phyloP scores from a whole-genome alignment of 2,888 invertebrate species.

The Ypsolopha sequella region DNA sequence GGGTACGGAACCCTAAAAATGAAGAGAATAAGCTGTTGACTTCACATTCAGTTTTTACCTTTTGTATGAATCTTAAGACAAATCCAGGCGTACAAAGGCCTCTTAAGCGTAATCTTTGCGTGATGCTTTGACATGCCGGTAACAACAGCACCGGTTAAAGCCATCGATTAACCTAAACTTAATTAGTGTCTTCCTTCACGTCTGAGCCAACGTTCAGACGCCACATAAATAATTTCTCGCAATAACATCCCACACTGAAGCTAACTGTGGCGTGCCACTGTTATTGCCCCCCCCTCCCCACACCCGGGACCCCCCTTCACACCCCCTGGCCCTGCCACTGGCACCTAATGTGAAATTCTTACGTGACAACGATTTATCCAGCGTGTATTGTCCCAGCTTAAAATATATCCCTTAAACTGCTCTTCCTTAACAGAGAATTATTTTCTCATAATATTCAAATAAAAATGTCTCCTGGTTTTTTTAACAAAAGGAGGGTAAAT shows the following conservation, averaged over 20 bases:
- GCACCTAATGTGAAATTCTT: conserved; percentile 60
- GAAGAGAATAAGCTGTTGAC: too few species aligned
- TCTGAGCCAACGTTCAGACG: not conserved
- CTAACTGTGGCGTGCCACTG: conserved; percentile 57
- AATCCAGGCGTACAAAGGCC: too few species aligned
- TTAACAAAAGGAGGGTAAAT: not conserved
- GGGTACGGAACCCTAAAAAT: too few species aligned
- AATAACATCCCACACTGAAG: conserved; percentile 46
- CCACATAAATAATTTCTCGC: conserved; percentile 59
- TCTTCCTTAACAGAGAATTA: conserved; percentile 30
- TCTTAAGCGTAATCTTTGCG: too few species aligned
- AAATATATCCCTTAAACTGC: conserved; percentile 47
- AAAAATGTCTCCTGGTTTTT: conserved; percentile 20
- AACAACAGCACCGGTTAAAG: not conserved
- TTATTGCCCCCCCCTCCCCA: conserved; percentile 32
- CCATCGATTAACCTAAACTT: not conserved
- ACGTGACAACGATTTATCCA: conserved; percentile 68
- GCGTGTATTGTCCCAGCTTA: conserved; percentile 58
- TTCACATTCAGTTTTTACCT: too few species aligned
- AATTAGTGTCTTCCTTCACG: too few species aligned
- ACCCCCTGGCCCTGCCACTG: conserved; percentile 14
- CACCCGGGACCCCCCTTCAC: not conserved
- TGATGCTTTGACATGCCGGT: not conserved
- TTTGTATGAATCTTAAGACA: too few species aligned
- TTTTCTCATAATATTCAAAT: conserved; percentile 35